phyloP scores from a whole-genome alignment of 2,888 invertebrate species.

The Dryadula phaetusa region DNA sequence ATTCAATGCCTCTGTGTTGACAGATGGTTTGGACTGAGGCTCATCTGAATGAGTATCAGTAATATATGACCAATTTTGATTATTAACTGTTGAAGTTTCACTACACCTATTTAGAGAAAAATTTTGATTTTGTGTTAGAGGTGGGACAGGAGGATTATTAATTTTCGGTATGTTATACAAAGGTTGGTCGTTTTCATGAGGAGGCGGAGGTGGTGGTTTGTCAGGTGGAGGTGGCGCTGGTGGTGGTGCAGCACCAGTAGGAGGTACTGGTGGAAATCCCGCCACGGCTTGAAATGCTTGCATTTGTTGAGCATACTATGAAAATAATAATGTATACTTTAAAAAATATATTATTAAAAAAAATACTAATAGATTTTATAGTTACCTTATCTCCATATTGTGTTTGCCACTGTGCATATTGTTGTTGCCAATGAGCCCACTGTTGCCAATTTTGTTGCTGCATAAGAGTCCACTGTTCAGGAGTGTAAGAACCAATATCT shows the following conservation, averaged over 20 bases:
- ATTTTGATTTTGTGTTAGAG: conserved; percentile 38
- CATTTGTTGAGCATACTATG: conserved; percentile 76
- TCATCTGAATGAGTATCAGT: conserved; percentile 47
- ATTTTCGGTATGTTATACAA: conserved; percentile 58
- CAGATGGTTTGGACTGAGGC: conserved; percentile 43
- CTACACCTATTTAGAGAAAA: conserved; percentile 46
- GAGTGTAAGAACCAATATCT: conserved; percentile 78
- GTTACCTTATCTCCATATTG: conserved; percentile 90
- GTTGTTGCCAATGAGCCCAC: conserved; percentile 91
- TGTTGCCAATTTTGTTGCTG: conserved; percentile 90
- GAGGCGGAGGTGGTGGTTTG: conserved; percentile 67
- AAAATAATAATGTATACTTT: conserved; percentile 26
- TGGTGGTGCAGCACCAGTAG: conserved; percentile 50
- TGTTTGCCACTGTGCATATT: conserved; percentile 90
- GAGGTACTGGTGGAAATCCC: conserved; percentile 59
- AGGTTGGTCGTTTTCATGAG: conserved; percentile 76
- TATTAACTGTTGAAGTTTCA: conserved; percentile 60
- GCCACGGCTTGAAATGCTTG: conserved; percentile 64
- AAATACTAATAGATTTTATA: not conserved
- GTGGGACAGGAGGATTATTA: conserved; percentile 44
- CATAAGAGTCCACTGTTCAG: conserved; percentile 88
- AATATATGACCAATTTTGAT: conserved; percentile 59
- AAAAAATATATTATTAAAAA: not conserved
- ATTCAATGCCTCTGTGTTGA: conserved; percentile 69
- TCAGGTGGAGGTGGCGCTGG: conserved; percentile 60